These are phyloP conservation scores for Chaetodon trifasciatus DNA, from an alignment of 2,797 vertebrate species.

Conservation along the genomic window DNA sequence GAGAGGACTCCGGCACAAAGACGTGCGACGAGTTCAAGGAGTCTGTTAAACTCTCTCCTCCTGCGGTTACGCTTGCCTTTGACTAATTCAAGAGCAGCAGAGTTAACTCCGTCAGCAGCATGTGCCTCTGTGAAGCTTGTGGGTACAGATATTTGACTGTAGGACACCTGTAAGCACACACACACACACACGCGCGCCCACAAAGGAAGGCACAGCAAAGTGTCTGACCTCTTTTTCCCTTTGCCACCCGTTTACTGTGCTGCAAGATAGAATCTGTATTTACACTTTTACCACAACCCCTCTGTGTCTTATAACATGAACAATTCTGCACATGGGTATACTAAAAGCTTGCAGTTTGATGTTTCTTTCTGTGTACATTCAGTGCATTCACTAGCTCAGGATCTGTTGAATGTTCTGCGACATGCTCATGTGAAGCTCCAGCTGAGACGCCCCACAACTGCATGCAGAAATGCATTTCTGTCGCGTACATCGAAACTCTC, in stretches of 20 bases:
- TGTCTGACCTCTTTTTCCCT: conserved; percentile 49
- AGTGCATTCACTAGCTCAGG: neutral
- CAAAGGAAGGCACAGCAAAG: conserved; percentile 23
- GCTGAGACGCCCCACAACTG: conserved; percentile 22
- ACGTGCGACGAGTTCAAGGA: conserved; percentile 43
- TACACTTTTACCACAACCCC: conserved; percentile 13
- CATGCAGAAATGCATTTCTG: conserved; percentile 7
- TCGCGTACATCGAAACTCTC: conserved; percentile 10
- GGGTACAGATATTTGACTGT: conserved; percentile 39
- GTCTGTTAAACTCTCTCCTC: conserved; percentile 57
- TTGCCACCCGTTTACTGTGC: conserved; percentile 56
- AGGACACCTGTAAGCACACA: conserved; percentile 59
- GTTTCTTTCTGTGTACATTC: neutral
- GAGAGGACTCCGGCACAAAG: conserved; percentile 35
- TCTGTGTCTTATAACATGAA: neutral
- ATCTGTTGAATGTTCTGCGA: conserved; percentile 18
- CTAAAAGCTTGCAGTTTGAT: conserved; percentile 5
- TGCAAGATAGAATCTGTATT: conserved; percentile 17
- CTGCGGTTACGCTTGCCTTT: conserved; percentile 47
- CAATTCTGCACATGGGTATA: neutral
- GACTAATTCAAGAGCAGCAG: conserved; percentile 48
- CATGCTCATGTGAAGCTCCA: conserved; percentile 25
- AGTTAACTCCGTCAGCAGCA: conserved; percentile 46
- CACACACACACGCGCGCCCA: neutral
- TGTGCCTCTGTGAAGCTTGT: conserved; percentile 33